These are phyloP conservation scores for Chrosomus eos DNA, from an alignment of 2,797 vertebrate genomes.

Conservation along the genomic window DNA sequence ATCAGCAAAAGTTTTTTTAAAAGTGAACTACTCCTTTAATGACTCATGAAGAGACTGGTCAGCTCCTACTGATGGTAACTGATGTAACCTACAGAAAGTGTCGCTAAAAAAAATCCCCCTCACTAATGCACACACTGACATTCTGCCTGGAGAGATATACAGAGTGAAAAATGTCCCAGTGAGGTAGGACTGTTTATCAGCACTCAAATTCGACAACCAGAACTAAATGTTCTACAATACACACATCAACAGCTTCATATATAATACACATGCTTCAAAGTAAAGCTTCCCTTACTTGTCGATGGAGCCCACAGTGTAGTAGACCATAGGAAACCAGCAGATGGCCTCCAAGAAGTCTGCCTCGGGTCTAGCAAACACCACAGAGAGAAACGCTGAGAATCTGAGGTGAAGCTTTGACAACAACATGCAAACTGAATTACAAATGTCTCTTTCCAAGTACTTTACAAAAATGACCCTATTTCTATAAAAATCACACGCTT, in stretches of 20 bases:
- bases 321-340: conserved; percentile 87
- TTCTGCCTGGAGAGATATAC: neutral
- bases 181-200: neutral
- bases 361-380: conserved; percentile 76
- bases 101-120: neutral
- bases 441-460: conserved; percentile 27
- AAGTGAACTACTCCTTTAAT: too few relatives aligned
- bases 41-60: neutral
- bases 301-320: conserved; percentile 87
- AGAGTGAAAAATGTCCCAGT: neutral
- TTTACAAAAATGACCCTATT: conserved; percentile 34
- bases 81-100: neutral
- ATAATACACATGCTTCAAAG: neutral
- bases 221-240: neutral
- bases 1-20: too few relatives aligned
- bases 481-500: conserved; percentile 23
- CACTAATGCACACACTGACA: neutral
- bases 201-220: neutral
- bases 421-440: conserved; percentile 38
- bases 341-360: conserved; percentile 86
- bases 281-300: conserved; percentile 80
- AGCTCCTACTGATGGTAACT: neutral
- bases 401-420: neutral
- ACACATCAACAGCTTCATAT: neutral
- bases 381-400: conserved; percentile 1